phyloP scores from a whole-genome alignment of 2,113 vertebrate genomes.

The Ploceus nigricollis region DNA sequence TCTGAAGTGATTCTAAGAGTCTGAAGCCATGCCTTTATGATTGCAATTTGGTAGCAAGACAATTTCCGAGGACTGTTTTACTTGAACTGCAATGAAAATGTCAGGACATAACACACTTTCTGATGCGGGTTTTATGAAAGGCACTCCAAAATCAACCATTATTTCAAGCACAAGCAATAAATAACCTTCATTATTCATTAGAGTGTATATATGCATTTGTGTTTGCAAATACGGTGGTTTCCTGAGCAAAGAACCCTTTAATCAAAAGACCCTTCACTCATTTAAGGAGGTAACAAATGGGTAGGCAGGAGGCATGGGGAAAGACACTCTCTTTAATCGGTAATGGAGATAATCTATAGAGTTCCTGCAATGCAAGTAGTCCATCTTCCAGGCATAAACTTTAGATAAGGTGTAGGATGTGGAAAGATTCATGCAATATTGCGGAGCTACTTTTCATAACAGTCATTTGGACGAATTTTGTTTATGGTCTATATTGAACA shows the following conservation, averaged over 20 bases:
- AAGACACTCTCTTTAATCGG: conserved; percentile 44
- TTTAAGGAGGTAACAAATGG: conserved; percentile 70
- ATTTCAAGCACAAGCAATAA: conserved; percentile 77
- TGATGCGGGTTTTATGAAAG: conserved; percentile 73
- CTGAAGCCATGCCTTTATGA: conserved; percentile 77
- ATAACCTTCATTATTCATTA: conserved; percentile 78
- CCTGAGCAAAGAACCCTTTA: conserved; percentile 47
- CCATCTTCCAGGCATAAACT: conserved; percentile 21
- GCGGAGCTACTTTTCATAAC: conserved; percentile 36
- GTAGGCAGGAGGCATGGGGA: not conserved
- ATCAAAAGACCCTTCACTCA: conserved; percentile 62
- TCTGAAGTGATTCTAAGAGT: conserved; percentile 72
- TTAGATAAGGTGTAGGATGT: conserved; percentile 26
- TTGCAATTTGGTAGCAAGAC: conserved; percentile 80
- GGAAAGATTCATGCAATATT: conserved; percentile 51
- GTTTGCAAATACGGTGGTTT: conserved; percentile 72
- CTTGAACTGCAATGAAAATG: conserved; percentile 75
- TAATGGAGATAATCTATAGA: conserved; percentile 58
- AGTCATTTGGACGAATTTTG: conserved; percentile 26
- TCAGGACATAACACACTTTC: conserved; percentile 69
- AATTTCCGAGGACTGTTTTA: conserved; percentile 74
- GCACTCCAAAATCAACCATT: conserved; percentile 74
- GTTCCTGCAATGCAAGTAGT: conserved; percentile 21
- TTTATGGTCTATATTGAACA: conserved; percentile 58
- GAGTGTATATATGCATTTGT: conserved; percentile 70